phyloP scores from a whole-genome alignment of 1,140 invertebrate genomes.

The Caenorhabditis inopinata region DNA sequence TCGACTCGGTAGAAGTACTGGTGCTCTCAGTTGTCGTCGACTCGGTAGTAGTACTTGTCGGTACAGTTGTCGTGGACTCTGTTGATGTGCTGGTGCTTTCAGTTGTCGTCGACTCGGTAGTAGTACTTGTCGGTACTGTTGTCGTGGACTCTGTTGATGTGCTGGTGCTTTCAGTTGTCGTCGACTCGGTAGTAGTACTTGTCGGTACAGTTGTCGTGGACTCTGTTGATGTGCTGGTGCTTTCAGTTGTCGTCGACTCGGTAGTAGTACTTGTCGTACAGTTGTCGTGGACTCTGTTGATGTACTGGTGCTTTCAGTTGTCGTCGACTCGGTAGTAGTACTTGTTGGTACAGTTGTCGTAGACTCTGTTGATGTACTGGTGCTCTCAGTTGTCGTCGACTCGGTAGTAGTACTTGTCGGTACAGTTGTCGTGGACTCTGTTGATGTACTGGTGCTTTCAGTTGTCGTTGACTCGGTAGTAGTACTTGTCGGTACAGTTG shows the following conservation, averaged over 20 bases:
- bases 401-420: too few species aligned
- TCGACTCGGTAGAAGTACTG: background rate
- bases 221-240: background rate
- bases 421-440: too few species aligned
- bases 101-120: background rate
- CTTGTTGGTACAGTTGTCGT: too few species aligned
- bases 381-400: background rate
- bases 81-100: background rate
- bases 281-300: background rate
- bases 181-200: background rate
- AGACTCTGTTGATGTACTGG: background rate
- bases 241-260: background rate
- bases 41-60: background rate
- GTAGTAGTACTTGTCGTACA: too few species aligned
- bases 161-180: too few species aligned
- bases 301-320: too few species aligned
- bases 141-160: conserved; percentile 1
- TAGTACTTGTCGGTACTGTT: too few species aligned
- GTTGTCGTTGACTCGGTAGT: background rate
- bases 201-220: too few species aligned
- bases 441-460: background rate
- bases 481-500: background rate
- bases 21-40: too few species aligned
- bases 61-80: background rate
- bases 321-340: background rate